Percentiles rank a stretch among this genome's conserved stretches.
Evolutionary conservation across 1,140 invertebrate genomes (phyloP).

Genomic region (Cotesia vestalis): DNA sequence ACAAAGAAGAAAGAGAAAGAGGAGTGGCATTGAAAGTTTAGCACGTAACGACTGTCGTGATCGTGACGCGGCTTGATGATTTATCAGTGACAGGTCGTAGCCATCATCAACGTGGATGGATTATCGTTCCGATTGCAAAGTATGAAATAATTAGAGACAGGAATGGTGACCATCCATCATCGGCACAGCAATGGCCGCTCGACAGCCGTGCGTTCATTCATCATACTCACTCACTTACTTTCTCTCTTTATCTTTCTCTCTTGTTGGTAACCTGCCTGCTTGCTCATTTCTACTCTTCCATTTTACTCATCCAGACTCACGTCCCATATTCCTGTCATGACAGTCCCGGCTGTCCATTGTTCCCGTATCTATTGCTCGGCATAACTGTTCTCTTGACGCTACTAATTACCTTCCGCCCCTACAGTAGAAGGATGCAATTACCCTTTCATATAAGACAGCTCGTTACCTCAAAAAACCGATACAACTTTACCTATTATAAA

Average conservation of each 20-base stretch:
- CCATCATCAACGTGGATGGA: slow-evolving; percentile 57
- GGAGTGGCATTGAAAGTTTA: slow-evolving; percentile 24
- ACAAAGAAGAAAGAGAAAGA: not conserved
- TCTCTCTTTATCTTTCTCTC: slow-evolving; percentile 45
- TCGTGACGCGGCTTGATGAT: slow-evolving; percentile 49
- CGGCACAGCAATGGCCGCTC: slow-evolving; percentile 62
- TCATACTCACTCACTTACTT: slow-evolving; percentile 64
- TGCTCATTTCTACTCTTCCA: slow-evolving; percentile 20
- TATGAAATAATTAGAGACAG: slow-evolving; percentile 68
- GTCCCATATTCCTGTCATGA: slow-evolving; percentile 37
- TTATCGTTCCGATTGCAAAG: slow-evolving; percentile 67
- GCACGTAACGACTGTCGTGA: slow-evolving; percentile 6
- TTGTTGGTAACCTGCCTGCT: not conserved
- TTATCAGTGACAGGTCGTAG: slow-evolving; percentile 64
- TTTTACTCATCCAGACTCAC: slow-evolving; percentile 14
- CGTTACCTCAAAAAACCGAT: no score
- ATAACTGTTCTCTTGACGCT: slow-evolving; percentile 52
- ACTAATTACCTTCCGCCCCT: slow-evolving; percentile 58
- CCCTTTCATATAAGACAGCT: slow-evolving; percentile 42
- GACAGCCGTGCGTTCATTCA: slow-evolving; percentile 63
- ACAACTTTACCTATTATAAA: no score
- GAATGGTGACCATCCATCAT: slow-evolving; percentile 62
- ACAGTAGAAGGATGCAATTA: slow-evolving; percentile 49
- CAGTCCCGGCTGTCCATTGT: slow-evolving; percentile 54
- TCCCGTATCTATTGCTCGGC: slow-evolving; percentile 52